These are phyloP conservation scores for Cylloceria caligata DNA, from an alignment of 2,888 invertebrate species.

Conservation along the genomic window DNA sequence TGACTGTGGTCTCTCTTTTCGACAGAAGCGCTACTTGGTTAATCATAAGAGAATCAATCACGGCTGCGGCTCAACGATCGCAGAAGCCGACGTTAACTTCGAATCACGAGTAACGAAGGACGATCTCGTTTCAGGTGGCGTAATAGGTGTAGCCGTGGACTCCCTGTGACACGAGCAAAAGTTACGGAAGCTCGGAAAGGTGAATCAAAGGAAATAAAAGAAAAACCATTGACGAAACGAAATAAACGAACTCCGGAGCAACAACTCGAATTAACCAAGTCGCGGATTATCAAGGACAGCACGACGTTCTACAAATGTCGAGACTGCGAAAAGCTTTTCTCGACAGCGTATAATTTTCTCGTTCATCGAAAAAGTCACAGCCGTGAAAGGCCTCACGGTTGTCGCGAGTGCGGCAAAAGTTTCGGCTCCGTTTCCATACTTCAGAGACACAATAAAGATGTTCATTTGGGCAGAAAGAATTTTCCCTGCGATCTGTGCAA, in stretches of 20 bases:
- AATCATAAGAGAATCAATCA: constrained; percentile 85
- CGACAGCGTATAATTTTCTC: constrained; percentile 86
- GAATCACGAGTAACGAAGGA: constrained; percentile 49
- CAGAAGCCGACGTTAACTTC: constrained; percentile 63
- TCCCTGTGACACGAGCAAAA: not conserved
- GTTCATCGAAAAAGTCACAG: constrained; percentile 76
- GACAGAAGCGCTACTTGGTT: constrained; percentile 86
- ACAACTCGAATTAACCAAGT: constrained; percentile 37
- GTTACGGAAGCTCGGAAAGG: not conserved
- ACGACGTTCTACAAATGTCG: constrained; percentile 86
- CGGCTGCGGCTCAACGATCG: constrained; percentile 30
- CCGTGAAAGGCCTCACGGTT: constrained; percentile 75
- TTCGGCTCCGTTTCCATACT: constrained; percentile 79
- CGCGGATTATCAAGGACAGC: constrained; percentile 82
- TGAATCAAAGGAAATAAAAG: not conserved
- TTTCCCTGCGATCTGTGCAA: constrained; percentile 79
- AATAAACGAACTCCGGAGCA: constrained; percentile 14
- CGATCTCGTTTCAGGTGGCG: constrained; percentile 76
- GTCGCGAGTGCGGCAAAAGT: constrained; percentile 79
- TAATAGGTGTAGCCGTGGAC: not conserved
- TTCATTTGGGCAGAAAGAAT: constrained; percentile 77
- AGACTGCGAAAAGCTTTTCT: constrained; percentile 87
- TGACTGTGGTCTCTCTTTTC: constrained; percentile 84
- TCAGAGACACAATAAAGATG: constrained; percentile 77
- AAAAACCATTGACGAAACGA: not conserved